Conservation (phyloP, 64 coral and sea anemone species). For the Hydrozoanthus tunicans region DNA sequence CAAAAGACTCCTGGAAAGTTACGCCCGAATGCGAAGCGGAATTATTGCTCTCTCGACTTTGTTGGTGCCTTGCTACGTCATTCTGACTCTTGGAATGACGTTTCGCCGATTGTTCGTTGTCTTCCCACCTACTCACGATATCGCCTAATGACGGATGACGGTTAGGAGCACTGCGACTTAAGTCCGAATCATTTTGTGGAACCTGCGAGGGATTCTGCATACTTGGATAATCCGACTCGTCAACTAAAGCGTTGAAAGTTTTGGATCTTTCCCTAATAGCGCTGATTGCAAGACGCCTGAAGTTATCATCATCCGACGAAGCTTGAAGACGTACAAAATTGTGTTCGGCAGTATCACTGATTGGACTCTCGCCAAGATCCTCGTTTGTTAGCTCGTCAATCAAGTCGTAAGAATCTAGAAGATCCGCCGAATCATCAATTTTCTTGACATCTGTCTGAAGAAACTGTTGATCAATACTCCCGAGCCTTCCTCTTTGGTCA, state of each 20-base stretch:
- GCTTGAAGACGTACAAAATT: neutral
- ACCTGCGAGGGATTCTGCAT: neutral
- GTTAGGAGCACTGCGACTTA: slow-evolving; percentile 32
- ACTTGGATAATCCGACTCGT: neutral
- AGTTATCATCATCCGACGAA: slow-evolving; percentile 5
- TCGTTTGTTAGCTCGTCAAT: slow-evolving; percentile 41
- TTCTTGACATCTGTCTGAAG: neutral
- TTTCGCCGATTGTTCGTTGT: slow-evolving; percentile 1
- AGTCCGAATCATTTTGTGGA: neutral
- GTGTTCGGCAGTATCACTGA: neutral
- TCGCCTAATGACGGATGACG: slow-evolving; percentile 26
- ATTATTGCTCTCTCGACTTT: neutral
- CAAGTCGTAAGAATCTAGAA: slow-evolving; percentile 44
- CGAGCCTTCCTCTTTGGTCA: slow-evolving; percentile 66
- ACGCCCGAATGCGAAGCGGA: slow-evolving; percentile 25
- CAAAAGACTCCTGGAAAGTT: slow-evolving; percentile 93
- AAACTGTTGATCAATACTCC: neutral
- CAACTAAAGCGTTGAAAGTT: slow-evolving; percentile 12
- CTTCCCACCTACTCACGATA: slow-evolving; percentile 39
- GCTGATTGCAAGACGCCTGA: slow-evolving; percentile 30
- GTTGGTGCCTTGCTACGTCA: slow-evolving; percentile 23
- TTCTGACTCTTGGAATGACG: slow-evolving; percentile 65
- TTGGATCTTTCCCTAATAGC: slow-evolving; percentile 38
- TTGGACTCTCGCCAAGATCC: slow-evolving; percentile 19
- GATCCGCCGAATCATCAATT: neutral